Percentiles rank a stretch among this genome's conserved stretches.
These are phyloP conservation scores for Coelogynopora nodosa DNA, from an alignment of 2,888 invertebrate genomes.

Conservation along the genomic window DNA sequence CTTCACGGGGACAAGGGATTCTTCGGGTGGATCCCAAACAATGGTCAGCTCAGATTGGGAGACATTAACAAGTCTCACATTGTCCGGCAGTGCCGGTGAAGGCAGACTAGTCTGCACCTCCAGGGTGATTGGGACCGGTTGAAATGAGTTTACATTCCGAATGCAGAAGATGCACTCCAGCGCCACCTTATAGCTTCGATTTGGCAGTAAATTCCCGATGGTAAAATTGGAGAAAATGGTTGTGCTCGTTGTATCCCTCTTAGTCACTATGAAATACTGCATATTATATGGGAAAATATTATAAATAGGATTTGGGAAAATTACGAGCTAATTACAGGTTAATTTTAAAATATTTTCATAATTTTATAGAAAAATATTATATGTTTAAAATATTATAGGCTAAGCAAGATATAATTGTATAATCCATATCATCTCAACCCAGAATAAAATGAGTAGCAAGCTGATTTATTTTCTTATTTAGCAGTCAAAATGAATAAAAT, in stretches of 20 bases:
- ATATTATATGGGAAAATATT: no score
- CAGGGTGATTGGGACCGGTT: not conserved
- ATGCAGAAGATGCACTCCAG: constrained; percentile 14
- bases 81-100: not conserved
- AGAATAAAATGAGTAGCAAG: no score
- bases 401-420: no score
- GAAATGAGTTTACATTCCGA: not conserved
- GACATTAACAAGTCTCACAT: not conserved
- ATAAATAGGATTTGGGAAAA: no score
- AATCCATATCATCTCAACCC: no score
- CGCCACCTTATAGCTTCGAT: not conserved
- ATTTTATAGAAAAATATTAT: no score
- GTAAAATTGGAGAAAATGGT: not conserved
- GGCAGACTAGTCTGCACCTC: not conserved
- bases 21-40: not conserved
- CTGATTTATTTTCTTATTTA: no score
- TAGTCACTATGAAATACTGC: not conserved
- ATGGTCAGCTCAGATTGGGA: not conserved
- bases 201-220: not conserved
- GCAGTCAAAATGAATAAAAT: no score
- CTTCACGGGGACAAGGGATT: not conserved
- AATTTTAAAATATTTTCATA: no score
- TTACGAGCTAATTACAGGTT: no score
- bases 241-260: not conserved
- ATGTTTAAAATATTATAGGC: no score